A percentile compares a stretch with the other conserved stretches of the same genome.
These are phyloP conservation scores for Camptogramma bilineatum DNA, from an alignment of 2,888 invertebrate species.

Conservation along the genomic window DNA sequence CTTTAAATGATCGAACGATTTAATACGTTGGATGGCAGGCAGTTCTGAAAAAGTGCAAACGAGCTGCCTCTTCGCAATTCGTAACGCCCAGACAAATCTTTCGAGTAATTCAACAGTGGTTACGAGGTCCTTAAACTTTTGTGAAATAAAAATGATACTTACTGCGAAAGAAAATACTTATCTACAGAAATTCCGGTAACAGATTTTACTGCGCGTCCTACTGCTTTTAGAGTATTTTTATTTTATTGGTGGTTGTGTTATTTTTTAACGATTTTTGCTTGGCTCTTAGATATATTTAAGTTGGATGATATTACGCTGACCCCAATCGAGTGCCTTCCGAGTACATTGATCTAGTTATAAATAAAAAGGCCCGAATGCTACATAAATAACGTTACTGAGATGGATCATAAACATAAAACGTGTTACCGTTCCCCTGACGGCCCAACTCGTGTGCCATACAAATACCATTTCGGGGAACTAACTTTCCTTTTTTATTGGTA, in stretches of 20 bases:
- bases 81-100: conserved; percentile 47
- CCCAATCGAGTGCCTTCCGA: conserved; percentile 37
- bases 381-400: conserved; percentile 58
- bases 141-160: conserved; percentile 53
- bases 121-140: conserved; percentile 44
- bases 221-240: conserved; percentile 62
- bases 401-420: conserved; percentile 68
- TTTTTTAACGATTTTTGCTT: conserved; percentile 51
- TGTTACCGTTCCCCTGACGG: conserved; percentile 57
- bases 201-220: conserved; percentile 62
- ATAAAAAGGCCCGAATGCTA: conserved; percentile 57
- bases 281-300: neutral
- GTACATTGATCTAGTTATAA: conserved; percentile 46
- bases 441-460: conserved; percentile 50
- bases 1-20: conserved; percentile 41
- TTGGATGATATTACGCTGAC: conserved; percentile 26
- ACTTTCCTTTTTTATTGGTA: conserved; percentile 60
- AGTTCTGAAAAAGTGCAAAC: conserved; percentile 40
- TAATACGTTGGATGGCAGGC: conserved; percentile 29
- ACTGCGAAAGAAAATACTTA: conserved; percentile 51
- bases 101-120: conserved; percentile 46
- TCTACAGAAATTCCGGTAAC: conserved; percentile 48
- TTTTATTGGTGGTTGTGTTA: conserved; percentile 47
- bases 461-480: conserved; percentile 61
- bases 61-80: conserved; percentile 40